A percentile compares a stretch with the other conserved stretches of the same genome.
Evolutionary conservation across 2,797 vertebrate species (phyloP).

Genomic region (Sebastes nivosus): DNA sequence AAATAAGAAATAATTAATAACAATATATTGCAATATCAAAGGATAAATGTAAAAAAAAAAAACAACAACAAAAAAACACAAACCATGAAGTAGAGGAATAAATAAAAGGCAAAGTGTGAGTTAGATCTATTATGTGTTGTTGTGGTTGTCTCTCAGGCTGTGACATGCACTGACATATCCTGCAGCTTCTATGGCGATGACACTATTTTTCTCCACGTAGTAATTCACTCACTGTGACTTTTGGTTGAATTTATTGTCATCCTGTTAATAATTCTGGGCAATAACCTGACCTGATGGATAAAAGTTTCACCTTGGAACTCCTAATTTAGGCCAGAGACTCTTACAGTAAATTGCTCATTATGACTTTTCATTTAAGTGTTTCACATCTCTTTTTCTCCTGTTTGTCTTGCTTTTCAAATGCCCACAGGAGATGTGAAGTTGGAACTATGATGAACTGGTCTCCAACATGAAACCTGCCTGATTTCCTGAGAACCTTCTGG

Average conservation of each 20-base stretch:
- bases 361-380: conserved; percentile 11
- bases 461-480: neutral
- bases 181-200: too few species aligned
- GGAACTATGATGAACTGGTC: neutral
- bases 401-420: neutral
- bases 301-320: neutral
- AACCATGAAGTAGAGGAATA: too few species aligned
- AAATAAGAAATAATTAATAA: too few species aligned
- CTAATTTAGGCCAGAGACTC: neutral
- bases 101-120: too few species aligned
- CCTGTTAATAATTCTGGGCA: neutral
- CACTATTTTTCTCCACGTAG: too few species aligned
- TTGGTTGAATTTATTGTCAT: neutral
- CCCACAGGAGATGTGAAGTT: conserved; percentile 25
- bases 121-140: too few species aligned
- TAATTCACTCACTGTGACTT: neutral
- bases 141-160: too few species aligned
- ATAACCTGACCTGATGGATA: neutral
- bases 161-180: too few species aligned
- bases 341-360: neutral
- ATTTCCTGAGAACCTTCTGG: neutral
- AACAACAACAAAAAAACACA: too few species aligned
- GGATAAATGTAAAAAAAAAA: too few species aligned
- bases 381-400: neutral
- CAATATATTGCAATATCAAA: too few species aligned